Base-by-base conservation (phyloP, 2,113 vertebrate species). In the Hiodon alosoides region DNA sequence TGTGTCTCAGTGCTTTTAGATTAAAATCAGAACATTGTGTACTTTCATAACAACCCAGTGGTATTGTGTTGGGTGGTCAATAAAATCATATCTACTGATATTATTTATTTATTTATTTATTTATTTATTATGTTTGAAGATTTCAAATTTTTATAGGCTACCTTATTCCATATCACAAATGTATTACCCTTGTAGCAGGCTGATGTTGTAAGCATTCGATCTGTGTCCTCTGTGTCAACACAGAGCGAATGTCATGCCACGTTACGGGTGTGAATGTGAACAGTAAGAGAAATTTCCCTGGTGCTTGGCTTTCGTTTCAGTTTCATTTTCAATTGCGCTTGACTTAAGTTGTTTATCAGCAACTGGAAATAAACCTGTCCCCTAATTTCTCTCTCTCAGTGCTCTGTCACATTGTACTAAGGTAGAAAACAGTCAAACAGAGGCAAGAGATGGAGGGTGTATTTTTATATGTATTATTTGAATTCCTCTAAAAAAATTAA, bases 351-450 rank as follows among this genome's bases (percentile, higher is more conserved):
- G 31, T 52, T 11, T 69, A 47, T 57, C 70, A 71, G 71, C 69
- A 72, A 62, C 69, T 70, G 70, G 48, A 66, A 60, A 75, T 61
- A 71, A 65, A 66, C 58, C 8, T 60, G 60, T 55, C 47, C 75
- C 60, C 66, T 14, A 73, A 77, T 76, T 81, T 77, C 73, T 50
- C 66, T 71, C 55, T 71, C 73, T 62, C 46, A 67, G 71, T 71
- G 66, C 55, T 4, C 13, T 68, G 69, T 67, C 31, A 67, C 59
- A 60, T 67, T 47, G 55, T n/a, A 4, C 52, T 67, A 54, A 69
- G 78, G 70, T 64, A 79, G 76, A 73, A 68, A 67, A 79, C 73
- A 68, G 70, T 69, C 78, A 79, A 71, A 68, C 59, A 58, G 46
- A 75, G 72, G 59, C 17, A 13, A 31, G 14, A 68, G 31, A 75